phyloP scores from a whole-genome alignment of 2,797 vertebrate genomes.

The Gymnoscopelus braueri region DNA sequence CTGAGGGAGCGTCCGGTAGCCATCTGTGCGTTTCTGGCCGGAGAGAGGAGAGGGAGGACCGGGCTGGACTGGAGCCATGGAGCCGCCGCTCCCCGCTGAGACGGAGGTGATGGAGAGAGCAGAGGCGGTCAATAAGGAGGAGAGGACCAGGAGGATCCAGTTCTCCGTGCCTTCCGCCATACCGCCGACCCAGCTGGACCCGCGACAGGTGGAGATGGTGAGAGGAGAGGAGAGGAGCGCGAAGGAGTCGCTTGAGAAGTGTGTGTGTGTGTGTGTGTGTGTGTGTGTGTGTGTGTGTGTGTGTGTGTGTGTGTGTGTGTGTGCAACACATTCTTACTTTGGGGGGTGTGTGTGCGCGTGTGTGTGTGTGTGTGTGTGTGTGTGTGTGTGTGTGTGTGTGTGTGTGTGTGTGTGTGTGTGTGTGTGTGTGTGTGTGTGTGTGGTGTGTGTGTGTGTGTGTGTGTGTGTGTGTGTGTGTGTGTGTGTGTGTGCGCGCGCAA shows the following conservation, averaged over 20 bases:
- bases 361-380: no score
- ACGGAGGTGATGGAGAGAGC: conserved; percentile 67
- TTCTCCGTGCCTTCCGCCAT: conserved; percentile 90
- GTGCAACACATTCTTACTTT: no score
- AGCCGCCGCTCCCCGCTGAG: conserved; percentile 63
- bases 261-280: neutral
- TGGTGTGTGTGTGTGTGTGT: no score
- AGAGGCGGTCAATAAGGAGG: conserved; percentile 79
- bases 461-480: no score
- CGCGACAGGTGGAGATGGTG: conserved; percentile 94
- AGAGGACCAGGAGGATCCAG: conserved; percentile 93
- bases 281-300: conserved; percentile 5
- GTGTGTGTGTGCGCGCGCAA: no score
- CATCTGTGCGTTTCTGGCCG: conserved; percentile 25
- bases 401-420: no score
- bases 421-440: no score
- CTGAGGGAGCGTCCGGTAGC: neutral
- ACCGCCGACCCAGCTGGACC: conserved; percentile 90
- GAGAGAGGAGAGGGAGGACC: conserved; percentile 32
- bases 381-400: no score
- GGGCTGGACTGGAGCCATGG: conserved; percentile 57
- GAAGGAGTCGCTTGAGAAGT: neutral
- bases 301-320: neutral
- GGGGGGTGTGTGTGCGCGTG: no score
- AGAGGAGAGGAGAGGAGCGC: conserved; percentile 52